Conservation (phyloP, 2,888 invertebrate species). For the Tenthredo notha region DNA sequence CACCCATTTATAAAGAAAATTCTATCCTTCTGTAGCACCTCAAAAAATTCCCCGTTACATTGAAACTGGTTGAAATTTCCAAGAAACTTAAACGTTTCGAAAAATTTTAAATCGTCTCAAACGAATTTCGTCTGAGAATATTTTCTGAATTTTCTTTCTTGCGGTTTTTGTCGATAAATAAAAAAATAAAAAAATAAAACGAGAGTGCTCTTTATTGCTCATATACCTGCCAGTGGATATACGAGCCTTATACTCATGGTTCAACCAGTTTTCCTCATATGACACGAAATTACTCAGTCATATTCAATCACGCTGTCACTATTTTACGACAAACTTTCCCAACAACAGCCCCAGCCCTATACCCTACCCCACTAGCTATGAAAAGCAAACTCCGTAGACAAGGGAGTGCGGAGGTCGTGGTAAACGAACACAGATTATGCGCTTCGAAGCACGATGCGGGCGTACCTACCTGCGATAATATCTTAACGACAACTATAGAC, state of each 20-base stretch:
- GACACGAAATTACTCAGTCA: constrained; percentile 38
- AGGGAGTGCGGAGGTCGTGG: not conserved
- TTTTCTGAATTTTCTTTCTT: not conserved
- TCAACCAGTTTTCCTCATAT: not conserved
- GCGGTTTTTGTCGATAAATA: not conserved
- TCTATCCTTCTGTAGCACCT: too few species aligned
- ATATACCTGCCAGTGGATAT: not conserved
- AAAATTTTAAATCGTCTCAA: too few species aligned
- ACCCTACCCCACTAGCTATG: not conserved
- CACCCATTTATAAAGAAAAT: too few species aligned
- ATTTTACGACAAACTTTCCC: constrained; percentile 12
- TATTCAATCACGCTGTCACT: constrained; percentile 45
- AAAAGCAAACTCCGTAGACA: not conserved
- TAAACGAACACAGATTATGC: constrained; percentile 15
- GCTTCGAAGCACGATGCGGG: not conserved
- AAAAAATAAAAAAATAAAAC: not conserved
- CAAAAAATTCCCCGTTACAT: too few species aligned
- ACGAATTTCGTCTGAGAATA: not conserved
- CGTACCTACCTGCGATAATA: not conserved
- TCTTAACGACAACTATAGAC: constrained; percentile 24
- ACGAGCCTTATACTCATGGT: not conserved
- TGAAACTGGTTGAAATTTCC: too few species aligned
- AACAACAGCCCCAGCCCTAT: not conserved
- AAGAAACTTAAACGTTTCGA: too few species aligned
- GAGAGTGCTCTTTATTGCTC: not conserved